Evolutionary conservation across 2,888 invertebrate species (phyloP), one percentile per base, ranked within the genome.

Genomic region (Caradrina kadenii): DNA sequence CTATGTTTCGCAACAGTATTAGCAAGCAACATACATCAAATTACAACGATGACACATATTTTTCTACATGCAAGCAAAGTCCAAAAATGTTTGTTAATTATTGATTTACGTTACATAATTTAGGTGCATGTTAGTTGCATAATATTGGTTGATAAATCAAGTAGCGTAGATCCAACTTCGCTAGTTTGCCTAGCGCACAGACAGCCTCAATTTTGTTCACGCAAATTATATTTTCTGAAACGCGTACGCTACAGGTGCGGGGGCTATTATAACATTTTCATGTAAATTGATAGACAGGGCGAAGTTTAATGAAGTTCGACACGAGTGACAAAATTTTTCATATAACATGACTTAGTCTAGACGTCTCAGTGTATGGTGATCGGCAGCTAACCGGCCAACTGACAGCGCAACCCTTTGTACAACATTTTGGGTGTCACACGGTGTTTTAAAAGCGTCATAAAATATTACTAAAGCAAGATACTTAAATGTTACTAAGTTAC

Each of bases 261-360:
- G 63, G 73, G 64, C 15, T 60, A 63, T 71, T 59, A 39, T 31
- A 60, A 74, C 56, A 79, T 75, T 76, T 76, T 77, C 78, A 67
- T 73, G 75, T 74, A 83, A 83, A 80, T 81, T 84, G 71, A 79
- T 77, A 79, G 69, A 74, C 59, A 64, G 56, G 71, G 49, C 21
- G 39, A 80, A 83, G 69, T 82, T 82, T 73, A 77, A 76, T 75
- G 63, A 76, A 69, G 68, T 76, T 77, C 69, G 56, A 60, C 69
- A 67, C 31, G 64, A 55, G 50, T 19, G 11, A 10, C 42, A 76
- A 74, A 75, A 72, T 76, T 69, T 64, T 70, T 62, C 55, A 66
- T 31, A 62, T 45, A 63, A 52, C 60, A 70, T 35, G 26, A 31
- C 49, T 52, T 19, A 66, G 50, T 60, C 58, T 62, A 75, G 62